These are phyloP conservation scores for Rhagonycha lutea DNA, from an alignment of 2,888 invertebrate genomes.

Conservation along the genomic window DNA sequence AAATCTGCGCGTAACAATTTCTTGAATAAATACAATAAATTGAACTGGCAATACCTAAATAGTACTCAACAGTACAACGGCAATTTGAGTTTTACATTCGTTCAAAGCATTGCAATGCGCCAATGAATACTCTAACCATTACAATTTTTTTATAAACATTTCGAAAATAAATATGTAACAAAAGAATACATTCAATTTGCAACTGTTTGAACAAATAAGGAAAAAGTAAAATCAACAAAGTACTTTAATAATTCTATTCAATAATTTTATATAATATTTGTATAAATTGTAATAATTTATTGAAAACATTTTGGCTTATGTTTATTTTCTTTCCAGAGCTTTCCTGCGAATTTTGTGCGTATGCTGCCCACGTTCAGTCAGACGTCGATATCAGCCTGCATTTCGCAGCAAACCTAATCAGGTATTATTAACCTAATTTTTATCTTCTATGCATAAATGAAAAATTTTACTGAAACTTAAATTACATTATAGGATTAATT, in stretches of 20 bases:
- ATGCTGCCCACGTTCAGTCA: conserved; percentile 82
- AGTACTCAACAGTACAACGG: not conserved
- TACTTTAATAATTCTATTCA: too few relatives aligned
- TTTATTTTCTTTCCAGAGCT: conserved; percentile 70
- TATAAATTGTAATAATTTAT: not conserved
- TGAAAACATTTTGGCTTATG: not conserved
- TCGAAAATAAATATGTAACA: not conserved
- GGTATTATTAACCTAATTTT: conserved; percentile 60
- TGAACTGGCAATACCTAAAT: not conserved
- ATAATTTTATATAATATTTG: not conserved
- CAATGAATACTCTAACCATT: not conserved
- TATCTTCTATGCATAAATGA: not conserved
- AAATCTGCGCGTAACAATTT: not conserved
- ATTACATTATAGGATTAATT: not conserved
- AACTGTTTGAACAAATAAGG: not conserved
- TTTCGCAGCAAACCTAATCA: conserved; percentile 85
- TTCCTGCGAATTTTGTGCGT: conserved; percentile 89
- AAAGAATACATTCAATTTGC: not conserved
- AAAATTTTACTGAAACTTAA: not conserved
- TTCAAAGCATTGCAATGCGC: not conserved
- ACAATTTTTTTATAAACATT: not conserved
- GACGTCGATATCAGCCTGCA: conserved; percentile 81
- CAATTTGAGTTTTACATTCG: not conserved
- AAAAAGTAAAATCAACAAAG: not conserved
- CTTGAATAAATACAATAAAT: not conserved